These are phyloP conservation scores for Cosmia pyralina DNA, from an alignment of 2,888 invertebrate genomes.

Conservation along the genomic window DNA sequence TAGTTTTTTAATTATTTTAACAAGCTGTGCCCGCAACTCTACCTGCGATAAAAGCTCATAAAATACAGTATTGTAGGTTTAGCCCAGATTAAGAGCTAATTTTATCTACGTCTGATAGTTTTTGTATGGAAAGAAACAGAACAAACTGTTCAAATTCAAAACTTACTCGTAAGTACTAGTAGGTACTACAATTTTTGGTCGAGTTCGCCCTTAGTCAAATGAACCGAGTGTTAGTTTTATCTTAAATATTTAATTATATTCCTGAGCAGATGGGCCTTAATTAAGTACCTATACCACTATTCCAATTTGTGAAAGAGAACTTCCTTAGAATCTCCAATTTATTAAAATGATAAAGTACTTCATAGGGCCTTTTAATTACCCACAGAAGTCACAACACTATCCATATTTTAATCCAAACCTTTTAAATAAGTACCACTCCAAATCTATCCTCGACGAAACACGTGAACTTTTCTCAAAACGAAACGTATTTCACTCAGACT, in stretches of 20 bases:
- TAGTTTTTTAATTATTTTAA: slow-evolving; percentile 5
- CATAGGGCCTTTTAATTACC: too few species aligned
- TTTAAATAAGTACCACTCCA: slow-evolving; percentile 42
- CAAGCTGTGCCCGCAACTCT: background rate
- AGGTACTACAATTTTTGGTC: too few species aligned
- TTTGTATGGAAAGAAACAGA: background rate
- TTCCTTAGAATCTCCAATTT: background rate
- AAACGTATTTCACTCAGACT: slow-evolving; percentile 45
- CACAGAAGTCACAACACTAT: slow-evolving; percentile 2
- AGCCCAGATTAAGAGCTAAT: background rate
- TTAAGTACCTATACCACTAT: background rate
- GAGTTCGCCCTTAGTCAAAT: background rate
- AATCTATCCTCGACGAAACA: slow-evolving; percentile 25
- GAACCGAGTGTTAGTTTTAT: background rate
- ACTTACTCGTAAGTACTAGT: too few species aligned
- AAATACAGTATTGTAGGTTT: background rate
- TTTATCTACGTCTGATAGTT: background rate
- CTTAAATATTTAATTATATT: background rate
- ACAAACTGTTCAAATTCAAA: background rate
- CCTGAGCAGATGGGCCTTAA: background rate
- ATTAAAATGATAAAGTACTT: background rate
- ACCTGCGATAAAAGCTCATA: background rate
- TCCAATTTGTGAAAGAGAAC: background rate
- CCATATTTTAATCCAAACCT: slow-evolving; percentile 28
- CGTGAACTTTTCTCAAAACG: slow-evolving; percentile 42